Conservation (phyloP, 1,140 invertebrate genomes). For the Drosophila guanche region DNA sequence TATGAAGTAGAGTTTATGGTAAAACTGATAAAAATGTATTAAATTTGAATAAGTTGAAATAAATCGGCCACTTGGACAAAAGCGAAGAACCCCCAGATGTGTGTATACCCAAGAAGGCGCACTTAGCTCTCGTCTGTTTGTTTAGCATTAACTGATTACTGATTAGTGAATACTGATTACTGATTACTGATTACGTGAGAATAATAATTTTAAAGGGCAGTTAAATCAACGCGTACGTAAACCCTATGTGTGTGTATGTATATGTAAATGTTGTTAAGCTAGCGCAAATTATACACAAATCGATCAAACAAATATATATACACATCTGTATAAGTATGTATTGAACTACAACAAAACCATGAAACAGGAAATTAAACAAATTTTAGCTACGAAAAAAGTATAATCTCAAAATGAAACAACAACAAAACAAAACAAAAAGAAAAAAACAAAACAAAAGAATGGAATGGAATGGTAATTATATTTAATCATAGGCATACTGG, state of each 20-base stretch:
- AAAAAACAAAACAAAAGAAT: constrained; percentile 35
- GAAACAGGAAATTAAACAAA: constrained; percentile 81
- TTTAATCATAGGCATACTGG: constrained; percentile 52
- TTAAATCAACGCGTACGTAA: constrained; percentile 62
- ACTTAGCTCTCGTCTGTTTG: constrained; percentile 37
- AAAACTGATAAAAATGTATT: constrained; percentile 57
- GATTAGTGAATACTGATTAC: no score
- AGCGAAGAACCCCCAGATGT: constrained; percentile 40
- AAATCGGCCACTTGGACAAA: constrained; percentile 43
- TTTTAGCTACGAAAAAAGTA: constrained; percentile 76
- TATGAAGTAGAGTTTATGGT: constrained; percentile 34
- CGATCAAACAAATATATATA: constrained; percentile 60
- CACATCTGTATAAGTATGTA: constrained; percentile 42
- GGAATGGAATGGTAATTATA: constrained; percentile 50
- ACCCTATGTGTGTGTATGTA: constrained; percentile 74
- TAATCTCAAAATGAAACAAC: constrained; percentile 69
- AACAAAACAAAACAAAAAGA: constrained; percentile 35
- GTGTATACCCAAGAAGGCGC: no score
- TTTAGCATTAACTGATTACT: constrained; percentile 35
- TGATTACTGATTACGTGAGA: constrained; percentile 14
- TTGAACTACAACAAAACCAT: constrained; percentile 72
- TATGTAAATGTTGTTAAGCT: constrained; percentile 80
- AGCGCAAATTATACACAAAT: constrained; percentile 75
- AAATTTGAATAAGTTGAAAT: constrained; percentile 58
- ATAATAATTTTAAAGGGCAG: constrained; percentile 57